Evolutionary conservation across 2,113 vertebrate genomes (phyloP).

Genomic region (Festucalex cinctus): DNA sequence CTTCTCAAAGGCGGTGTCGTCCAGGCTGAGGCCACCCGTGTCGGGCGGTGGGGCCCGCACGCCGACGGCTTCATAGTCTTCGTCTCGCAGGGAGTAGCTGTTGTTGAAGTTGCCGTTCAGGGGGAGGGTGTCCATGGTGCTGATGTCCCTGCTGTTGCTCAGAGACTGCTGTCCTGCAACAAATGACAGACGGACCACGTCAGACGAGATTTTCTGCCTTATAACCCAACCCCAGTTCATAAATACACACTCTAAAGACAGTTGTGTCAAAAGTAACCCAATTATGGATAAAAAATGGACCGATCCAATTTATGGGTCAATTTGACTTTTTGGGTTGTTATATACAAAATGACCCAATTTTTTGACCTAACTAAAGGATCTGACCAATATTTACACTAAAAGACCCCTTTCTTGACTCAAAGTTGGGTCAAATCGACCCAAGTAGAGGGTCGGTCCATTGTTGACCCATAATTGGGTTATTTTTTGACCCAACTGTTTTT

Average conservation of each 20-base stretch:
- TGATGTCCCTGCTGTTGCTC: constrained; percentile 98
- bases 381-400: too few species aligned
- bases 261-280: too few species aligned
- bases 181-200: constrained; percentile 43
- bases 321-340: too few species aligned
- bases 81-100: constrained; percentile 94
- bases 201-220: constrained; percentile 13
- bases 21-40: constrained; percentile 87
- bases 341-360: too few species aligned
- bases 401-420: too few species aligned
- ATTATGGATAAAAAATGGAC: too few species aligned
- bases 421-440: too few species aligned
- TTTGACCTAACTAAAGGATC: too few species aligned
- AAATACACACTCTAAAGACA: too few species aligned
- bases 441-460: too few species aligned
- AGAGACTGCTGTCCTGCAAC: constrained; percentile 94
- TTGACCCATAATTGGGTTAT: too few species aligned
- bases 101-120: constrained; percentile 99
- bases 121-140: constrained; percentile 99
- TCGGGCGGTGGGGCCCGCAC: constrained; percentile 80
- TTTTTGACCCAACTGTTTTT: constrained; percentile 13
- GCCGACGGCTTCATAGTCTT: constrained; percentile 84
- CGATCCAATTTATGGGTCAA: too few species aligned
- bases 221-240: constrained; percentile 11
- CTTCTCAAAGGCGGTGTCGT: constrained; percentile 94